Evolutionary conservation across 2,888 invertebrate genomes (phyloP), one percentile per base, ranked within the genome.

Genomic region (Pantelozetes paolii): DNA sequence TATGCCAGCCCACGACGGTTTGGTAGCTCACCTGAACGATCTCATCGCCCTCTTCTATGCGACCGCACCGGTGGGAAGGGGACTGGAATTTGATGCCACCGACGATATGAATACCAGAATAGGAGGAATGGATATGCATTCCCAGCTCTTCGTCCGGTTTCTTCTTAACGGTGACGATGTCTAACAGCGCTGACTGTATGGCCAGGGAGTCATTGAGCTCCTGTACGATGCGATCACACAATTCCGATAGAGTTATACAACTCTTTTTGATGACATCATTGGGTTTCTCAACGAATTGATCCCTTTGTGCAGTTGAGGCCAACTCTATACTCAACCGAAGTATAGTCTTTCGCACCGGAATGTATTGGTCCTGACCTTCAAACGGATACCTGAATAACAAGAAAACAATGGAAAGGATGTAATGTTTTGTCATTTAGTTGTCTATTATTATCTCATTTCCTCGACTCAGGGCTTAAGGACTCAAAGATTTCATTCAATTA

Each of bases 41-140:
- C 85, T 98, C 97, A 84, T 98, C 97, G 0, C 96, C 97, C 79
- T 91, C 90, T 83, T 94, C 94, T 80, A 98, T 90, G 84, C 92
- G 92, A 1, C 91, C 91, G 79, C 92, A 91, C 45, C 90, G 88
- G 84, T 95, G 94, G 8, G 74, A 40, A 1, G 75, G 13, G 77
- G 80, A 77, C 77, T 81, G 81, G 79, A 80, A 90, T 82, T 93
- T 92, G 72, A 96, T 90, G 81, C 91, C 91, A 23, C 91, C 91
- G 75, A 98, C 90, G 81, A 92, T 90, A 81, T 87, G 87, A 9
- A 85, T 83, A 8, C 87, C 87, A 77, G 88, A 90, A 83, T 90
- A 91, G 57, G 90, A 91, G 13, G 94, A 91, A 80, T 90, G 87
- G 78, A 97, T 91, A 81, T 89, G 89, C 83, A 97, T 92, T 32